Conservation (phyloP, 2,888 invertebrate genomes). For the Urechis unicinctus region DNA sequence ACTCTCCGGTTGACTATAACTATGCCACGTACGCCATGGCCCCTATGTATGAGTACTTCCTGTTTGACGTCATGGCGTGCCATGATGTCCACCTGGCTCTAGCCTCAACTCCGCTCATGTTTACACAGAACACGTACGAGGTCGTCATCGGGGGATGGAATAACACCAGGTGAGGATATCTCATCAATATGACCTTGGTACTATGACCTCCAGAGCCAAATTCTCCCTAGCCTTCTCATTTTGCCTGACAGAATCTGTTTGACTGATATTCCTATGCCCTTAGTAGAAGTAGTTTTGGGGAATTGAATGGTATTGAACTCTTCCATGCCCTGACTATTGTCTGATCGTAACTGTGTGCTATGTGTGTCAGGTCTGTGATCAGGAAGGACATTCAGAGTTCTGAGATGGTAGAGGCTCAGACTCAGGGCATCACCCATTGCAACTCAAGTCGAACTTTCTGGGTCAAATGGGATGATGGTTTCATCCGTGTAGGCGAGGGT, state of each 20-base stretch:
- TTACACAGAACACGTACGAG: slow-evolving; percentile 3
- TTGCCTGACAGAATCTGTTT: too few species aligned
- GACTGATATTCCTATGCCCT: too few species aligned
- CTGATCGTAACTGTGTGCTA: background rate
- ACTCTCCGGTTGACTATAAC: background rate
- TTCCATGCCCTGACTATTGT: background rate
- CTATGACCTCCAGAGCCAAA: too few species aligned
- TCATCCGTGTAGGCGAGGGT: background rate
- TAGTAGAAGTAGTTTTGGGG: too few species aligned
- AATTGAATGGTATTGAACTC: too few species aligned
- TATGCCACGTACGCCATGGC: background rate
- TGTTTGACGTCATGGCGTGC: background rate
- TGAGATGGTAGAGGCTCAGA: background rate
- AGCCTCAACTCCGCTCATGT: background rate
- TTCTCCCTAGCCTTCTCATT: too few species aligned
- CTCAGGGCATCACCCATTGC: background rate
- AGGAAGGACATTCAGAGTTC: background rate
- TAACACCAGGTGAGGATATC: slow-evolving; percentile 6
- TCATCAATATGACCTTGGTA: too few species aligned
- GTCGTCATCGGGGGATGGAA: slow-evolving; percentile 1
- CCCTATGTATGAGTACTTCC: background rate
- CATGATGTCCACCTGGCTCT: slow-evolving; percentile 1
- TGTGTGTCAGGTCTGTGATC: background rate
- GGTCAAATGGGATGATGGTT: background rate
- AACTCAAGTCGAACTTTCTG: background rate